Evolutionary conservation across 2,888 invertebrate species (phyloP).

Genomic region (Acanthosepion esculentum): DNA sequence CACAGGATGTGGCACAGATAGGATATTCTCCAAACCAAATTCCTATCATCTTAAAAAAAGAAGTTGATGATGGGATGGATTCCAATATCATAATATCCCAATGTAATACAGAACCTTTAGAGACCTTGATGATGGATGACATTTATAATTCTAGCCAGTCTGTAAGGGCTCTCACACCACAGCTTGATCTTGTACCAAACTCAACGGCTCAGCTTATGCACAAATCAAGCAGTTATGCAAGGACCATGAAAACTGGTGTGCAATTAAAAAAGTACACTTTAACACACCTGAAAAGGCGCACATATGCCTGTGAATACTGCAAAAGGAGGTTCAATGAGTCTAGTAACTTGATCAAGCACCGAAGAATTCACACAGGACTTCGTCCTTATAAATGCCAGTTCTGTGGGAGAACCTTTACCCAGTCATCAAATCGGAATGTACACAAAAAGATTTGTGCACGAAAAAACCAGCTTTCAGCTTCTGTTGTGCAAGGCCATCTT

Average conservation of each 20-base stretch:
- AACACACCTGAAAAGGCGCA: background rate
- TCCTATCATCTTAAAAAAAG: background rate
- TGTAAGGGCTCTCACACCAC: background rate
- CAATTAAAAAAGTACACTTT: background rate
- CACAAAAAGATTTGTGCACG: background rate
- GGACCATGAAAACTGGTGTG: background rate
- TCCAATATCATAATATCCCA: background rate
- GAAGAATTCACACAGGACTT: background rate
- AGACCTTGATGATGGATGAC: background rate
- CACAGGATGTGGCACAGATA: background rate
- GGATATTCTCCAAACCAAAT: background rate
- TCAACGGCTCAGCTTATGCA: background rate
- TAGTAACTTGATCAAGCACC: background rate
- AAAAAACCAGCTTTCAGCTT: background rate
- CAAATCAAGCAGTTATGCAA: background rate
- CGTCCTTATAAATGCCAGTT: background rate
- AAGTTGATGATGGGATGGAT: background rate
- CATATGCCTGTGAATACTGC: background rate
- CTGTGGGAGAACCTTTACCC: background rate
- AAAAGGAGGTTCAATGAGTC: background rate
- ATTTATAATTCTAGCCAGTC: background rate
- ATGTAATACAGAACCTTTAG: background rate
- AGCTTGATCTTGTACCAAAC: background rate
- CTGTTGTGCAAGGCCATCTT: background rate
- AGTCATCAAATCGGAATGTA: background rate